These are phyloP conservation scores for Elymnias hypermnestra DNA, from an alignment of 1,140 invertebrate species.

Conservation along the genomic window DNA sequence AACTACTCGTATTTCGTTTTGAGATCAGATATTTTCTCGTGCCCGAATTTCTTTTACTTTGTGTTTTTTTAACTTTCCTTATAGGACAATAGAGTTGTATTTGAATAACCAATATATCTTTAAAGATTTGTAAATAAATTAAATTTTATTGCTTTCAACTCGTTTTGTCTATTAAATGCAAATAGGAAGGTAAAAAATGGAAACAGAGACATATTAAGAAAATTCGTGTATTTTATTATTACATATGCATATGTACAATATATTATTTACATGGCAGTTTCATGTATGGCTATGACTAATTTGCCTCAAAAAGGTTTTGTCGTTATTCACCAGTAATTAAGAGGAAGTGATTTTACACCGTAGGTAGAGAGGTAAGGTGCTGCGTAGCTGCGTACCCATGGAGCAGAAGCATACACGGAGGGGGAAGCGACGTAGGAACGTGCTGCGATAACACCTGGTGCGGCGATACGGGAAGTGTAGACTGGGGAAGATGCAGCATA, in stretches of 20 bases:
- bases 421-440: constrained; percentile 12
- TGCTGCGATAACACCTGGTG: constrained; percentile 7
- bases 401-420: constrained; percentile 1
- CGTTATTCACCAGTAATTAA: constrained; percentile 10
- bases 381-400: constrained; percentile 1
- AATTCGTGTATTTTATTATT: constrained; percentile 6
- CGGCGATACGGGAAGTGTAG: constrained; percentile 1
- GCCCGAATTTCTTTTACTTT: no score
- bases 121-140: no score
- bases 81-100: no score
- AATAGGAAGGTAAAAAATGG: no score
- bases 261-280: constrained; percentile 36
- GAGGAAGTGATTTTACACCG: constrained; percentile 12
- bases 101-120: no score
- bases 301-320: background rate
- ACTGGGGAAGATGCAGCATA: constrained; percentile 10
- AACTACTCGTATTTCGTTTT: no score
- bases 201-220: no score
- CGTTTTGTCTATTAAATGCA: no score
- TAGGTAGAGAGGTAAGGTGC: constrained; percentile 21
- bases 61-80: no score
- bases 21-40: no score
- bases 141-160: no score
- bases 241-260: constrained; percentile 34
- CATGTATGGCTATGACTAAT: background rate